Evolutionary conservation across 2,888 invertebrate species (phyloP).

Genomic region (Electrophaes corylata): DNA sequence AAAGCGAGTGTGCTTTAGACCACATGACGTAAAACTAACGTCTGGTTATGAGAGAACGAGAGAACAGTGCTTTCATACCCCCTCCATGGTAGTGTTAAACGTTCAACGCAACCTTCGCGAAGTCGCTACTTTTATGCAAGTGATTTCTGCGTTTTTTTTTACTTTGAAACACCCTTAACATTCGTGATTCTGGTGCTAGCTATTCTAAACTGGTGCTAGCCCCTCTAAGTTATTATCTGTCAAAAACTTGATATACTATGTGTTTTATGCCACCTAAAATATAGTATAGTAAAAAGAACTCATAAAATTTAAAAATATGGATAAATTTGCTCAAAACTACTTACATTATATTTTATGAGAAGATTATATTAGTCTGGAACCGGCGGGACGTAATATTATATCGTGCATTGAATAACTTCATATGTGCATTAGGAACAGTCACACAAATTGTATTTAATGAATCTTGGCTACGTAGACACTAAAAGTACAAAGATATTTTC

Average conservation of each 20-base stretch:
- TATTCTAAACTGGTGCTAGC: background rate
- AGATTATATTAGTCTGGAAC: background rate
- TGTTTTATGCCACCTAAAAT: conserved; percentile 5
- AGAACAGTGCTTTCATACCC: too few relatives aligned
- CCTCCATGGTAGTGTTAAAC: too few relatives aligned
- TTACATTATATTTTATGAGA: background rate
- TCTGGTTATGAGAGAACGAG: too few relatives aligned
- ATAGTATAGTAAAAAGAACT: conserved; percentile 1
- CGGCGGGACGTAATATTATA: background rate
- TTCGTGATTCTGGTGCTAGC: background rate
- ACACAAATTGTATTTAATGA: background rate
- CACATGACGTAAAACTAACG: too few relatives aligned
- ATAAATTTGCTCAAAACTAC: background rate
- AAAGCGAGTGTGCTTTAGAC: too few relatives aligned
- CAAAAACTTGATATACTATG: background rate
- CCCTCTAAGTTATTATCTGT: background rate
- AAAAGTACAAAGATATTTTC: too few relatives aligned
- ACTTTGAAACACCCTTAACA: too few relatives aligned
- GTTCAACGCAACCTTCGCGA: too few relatives aligned
- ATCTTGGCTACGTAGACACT: too few relatives aligned
- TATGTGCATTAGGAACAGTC: background rate
- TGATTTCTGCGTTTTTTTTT: background rate
- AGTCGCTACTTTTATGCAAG: too few relatives aligned
- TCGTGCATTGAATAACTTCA: background rate
- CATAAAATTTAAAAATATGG: conserved; percentile 1